Percentiles rank a stretch among this genome's conserved stretches.
These are phyloP conservation scores for Lottia scabra DNA, from an alignment of 2,888 invertebrate genomes.

Conservation along the genomic window DNA sequence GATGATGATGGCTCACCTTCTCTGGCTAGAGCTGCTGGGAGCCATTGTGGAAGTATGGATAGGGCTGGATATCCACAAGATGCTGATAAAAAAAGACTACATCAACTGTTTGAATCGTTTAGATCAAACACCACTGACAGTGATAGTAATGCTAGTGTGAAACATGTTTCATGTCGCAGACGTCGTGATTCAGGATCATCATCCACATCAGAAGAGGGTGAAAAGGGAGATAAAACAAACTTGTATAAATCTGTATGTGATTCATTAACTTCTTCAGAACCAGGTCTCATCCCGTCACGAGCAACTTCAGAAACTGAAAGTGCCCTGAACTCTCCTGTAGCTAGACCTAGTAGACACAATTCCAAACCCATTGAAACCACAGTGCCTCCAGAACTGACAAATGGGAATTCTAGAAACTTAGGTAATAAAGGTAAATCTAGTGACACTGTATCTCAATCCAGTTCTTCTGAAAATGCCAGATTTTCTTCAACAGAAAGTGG, in stretches of 20 bases:
- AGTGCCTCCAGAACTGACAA: constrained; percentile 4
- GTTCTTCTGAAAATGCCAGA: constrained; percentile 13
- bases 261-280: not conserved
- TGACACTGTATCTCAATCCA: constrained; percentile 19
- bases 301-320: constrained; percentile 20
- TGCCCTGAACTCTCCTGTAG: constrained; percentile 6
- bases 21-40: not conserved
- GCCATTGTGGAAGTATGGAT: not conserved
- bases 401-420: not conserved
- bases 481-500: constrained; percentile 5
- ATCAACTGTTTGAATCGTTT: constrained; percentile 44
- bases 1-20: not conserved
- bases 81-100: constrained; percentile 49
- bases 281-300: not conserved
- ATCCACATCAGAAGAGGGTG: constrained; percentile 15
- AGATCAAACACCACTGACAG: constrained; percentile 19
- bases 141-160: constrained; percentile 15
- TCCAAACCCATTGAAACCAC: not conserved
- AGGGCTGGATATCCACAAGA: constrained; percentile 50
- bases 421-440: constrained; percentile 1
- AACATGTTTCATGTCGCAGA: constrained; percentile 27
- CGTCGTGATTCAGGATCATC: constrained; percentile 22
- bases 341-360: not conserved
- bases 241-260: not conserved
- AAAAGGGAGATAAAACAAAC: not conserved